Evolutionary conservation across 2,797 vertebrate genomes (phyloP).

Genomic region (Meriones psammophilus): DNA sequence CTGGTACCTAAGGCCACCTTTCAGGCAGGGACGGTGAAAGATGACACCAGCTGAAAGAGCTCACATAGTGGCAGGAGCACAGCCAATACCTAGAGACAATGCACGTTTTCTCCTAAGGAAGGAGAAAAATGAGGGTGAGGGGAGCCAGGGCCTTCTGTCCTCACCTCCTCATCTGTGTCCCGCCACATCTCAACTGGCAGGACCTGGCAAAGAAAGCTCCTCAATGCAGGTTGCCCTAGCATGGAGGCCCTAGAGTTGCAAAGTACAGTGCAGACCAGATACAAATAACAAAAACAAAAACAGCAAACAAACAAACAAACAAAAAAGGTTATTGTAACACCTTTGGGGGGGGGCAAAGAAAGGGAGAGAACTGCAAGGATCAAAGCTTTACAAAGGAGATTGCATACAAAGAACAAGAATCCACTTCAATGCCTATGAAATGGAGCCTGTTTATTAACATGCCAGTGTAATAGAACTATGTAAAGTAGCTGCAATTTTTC

Average conservation of each 20-base stretch:
- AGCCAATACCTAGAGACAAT: not conserved
- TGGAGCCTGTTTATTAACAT: not conserved
- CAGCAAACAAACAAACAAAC: not conserved
- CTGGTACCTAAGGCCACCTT: not conserved
- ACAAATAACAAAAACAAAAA: not conserved
- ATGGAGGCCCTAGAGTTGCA: not conserved
- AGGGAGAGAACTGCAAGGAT: not conserved
- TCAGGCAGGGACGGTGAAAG: not conserved
- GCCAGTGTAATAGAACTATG: not conserved
- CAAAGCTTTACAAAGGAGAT: not conserved
- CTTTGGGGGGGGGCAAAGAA: not conserved
- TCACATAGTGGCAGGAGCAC: not conserved
- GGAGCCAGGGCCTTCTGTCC: not conserved
- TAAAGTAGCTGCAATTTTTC: slow-evolving; percentile 27
- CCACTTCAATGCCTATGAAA: not conserved
- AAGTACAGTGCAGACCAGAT: not conserved
- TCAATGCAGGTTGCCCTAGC: not conserved
- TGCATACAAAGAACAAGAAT: not conserved
- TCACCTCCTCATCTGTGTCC: not conserved
- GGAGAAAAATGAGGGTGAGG: not conserved
- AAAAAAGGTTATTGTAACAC: not conserved
- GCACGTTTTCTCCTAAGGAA: not conserved
- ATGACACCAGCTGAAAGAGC: not conserved
- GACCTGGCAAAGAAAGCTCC: not conserved
- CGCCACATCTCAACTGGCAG: not conserved